These are phyloP conservation scores for Toxotes lorentzi DNA, from an alignment of 2,797 vertebrate species.

Conservation along the genomic window DNA sequence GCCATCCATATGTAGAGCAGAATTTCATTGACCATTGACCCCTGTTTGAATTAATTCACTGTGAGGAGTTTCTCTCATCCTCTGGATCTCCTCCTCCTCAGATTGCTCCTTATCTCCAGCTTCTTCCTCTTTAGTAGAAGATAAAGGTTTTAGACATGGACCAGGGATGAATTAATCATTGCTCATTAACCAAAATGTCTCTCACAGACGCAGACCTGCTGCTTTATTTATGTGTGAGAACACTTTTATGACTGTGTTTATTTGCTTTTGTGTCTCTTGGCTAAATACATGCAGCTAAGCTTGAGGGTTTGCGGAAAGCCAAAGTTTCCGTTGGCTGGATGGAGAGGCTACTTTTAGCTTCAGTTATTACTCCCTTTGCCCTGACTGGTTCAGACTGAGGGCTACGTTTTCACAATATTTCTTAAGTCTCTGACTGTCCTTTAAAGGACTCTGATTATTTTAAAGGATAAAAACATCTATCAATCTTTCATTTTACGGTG, in stretches of 20 bases:
- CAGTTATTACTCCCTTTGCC: constrained; percentile 62
- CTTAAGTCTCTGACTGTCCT: constrained; percentile 48
- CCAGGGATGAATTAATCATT: constrained; percentile 45
- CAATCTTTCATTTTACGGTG: constrained; percentile 58
- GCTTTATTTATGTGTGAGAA: constrained; percentile 71
- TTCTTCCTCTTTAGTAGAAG: background rate
- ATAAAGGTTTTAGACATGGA: constrained; percentile 8
- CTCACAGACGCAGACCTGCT: constrained; percentile 41
- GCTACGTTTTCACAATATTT: constrained; percentile 36
- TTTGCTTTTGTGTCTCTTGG: constrained; percentile 80
- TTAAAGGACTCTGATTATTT: constrained; percentile 65
- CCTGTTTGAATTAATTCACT: background rate
- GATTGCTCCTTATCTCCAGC: constrained; percentile 18
- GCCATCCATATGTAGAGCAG: background rate
- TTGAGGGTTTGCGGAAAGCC: constrained; percentile 78
- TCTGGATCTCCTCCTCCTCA: constrained; percentile 22
- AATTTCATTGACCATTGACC: constrained; percentile 17
- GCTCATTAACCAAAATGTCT: constrained; percentile 54
- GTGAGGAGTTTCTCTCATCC: constrained; percentile 4
- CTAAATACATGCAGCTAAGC: constrained; percentile 67
- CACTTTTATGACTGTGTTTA: constrained; percentile 75
- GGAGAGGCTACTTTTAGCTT: constrained; percentile 77
- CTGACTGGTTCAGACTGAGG: constrained; percentile 63
- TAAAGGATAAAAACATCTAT: constrained; percentile 63
- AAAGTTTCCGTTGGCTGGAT: constrained; percentile 78